Evolutionary conservation across 2,113 vertebrate genomes (phyloP).

Genomic region (human (Homo sapiens)): DNA sequence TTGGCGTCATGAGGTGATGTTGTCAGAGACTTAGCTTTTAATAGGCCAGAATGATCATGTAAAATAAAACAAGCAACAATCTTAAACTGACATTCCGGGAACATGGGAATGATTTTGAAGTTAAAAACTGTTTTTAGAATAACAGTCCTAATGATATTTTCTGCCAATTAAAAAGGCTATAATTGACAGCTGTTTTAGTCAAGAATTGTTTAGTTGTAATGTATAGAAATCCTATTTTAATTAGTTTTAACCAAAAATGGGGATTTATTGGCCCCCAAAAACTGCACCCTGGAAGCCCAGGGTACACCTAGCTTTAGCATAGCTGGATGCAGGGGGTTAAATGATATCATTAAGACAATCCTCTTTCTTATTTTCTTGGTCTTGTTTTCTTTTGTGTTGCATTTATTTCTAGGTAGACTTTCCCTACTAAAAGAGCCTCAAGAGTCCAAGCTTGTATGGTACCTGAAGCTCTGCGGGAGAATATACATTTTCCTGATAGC

Average conservation of each 20-base stretch:
- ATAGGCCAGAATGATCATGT: not conserved
- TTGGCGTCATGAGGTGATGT: not conserved
- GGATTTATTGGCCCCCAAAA: conserved; percentile 1
- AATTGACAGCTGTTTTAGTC: not conserved
- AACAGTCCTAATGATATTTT: conserved; percentile 1
- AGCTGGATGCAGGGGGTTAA: not conserved
- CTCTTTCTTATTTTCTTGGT: not conserved
- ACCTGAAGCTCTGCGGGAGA: not conserved
- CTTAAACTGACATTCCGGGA: not conserved
- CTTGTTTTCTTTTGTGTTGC: not conserved
- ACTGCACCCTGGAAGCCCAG: not conserved
- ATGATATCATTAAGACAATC: not conserved
- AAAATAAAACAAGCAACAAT: not conserved
- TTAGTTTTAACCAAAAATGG: not conserved
- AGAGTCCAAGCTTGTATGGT: not conserved
- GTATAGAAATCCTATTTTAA: conserved; percentile 23
- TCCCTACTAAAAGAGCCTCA: not conserved
- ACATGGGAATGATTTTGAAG: not conserved
- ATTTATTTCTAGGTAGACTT: conserved; percentile 37
- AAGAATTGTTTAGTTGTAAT: not conserved
- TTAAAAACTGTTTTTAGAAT: not conserved
- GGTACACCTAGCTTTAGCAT: not conserved
- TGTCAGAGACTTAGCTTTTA: not conserved
- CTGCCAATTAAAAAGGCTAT: conserved; percentile 3
- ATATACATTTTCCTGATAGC: not conserved